Evolutionary conservation across 2,797 vertebrate genomes (phyloP).

Genomic region (Peromyscus aztecus): DNA sequence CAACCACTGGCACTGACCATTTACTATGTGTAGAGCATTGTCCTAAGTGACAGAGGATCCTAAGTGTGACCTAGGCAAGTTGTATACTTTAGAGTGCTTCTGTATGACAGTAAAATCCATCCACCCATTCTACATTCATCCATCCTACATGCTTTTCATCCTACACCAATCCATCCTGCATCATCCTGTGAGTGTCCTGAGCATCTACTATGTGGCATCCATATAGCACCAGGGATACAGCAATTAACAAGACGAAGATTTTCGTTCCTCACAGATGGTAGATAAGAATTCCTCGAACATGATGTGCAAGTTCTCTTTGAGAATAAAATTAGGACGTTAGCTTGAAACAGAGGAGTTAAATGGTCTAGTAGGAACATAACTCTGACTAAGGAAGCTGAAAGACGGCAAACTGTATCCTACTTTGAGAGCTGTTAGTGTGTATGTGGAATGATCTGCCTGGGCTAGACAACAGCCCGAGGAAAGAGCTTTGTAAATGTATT

Average conservation of each 20-base stretch:
- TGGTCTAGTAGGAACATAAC: background rate
- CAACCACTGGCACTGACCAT: background rate
- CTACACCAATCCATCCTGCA: background rate
- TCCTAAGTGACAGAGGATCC: background rate
- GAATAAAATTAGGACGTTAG: conserved; percentile 49
- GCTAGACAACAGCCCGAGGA: background rate
- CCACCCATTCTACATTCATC: background rate
- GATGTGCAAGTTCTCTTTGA: conserved; percentile 42
- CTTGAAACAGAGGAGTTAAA: conserved; percentile 6
- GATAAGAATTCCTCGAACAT: conserved; percentile 42
- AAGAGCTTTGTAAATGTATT: conserved; percentile 16
- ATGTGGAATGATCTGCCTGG: background rate
- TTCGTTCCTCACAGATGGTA: background rate
- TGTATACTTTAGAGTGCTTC: background rate
- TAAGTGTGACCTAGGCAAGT: conserved; percentile 9
- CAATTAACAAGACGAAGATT: conserved; percentile 5
- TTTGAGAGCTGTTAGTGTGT: background rate
- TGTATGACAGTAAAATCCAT: background rate
- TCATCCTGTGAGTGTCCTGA: background rate
- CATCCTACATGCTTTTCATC: too few species aligned
- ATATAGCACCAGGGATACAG: background rate
- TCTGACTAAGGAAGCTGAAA: conserved; percentile 27
- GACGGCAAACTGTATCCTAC: conserved; percentile 14
- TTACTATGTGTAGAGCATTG: background rate
- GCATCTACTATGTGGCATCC: background rate